Conservation (phyloP, 2,888 invertebrate genomes). For the Agrotis puta region DNA sequence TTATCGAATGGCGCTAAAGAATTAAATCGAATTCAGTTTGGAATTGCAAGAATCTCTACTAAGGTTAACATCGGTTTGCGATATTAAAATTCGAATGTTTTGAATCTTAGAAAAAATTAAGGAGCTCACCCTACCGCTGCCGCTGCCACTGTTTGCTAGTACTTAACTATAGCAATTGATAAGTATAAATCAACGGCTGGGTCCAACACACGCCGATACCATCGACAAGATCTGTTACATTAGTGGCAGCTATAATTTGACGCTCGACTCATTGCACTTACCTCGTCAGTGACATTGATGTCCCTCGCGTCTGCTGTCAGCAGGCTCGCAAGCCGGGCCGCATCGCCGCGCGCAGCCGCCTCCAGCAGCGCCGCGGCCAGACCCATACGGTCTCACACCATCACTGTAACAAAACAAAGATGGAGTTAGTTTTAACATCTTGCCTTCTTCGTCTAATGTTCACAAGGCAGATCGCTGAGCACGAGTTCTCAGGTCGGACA, state of each 20-base stretch:
- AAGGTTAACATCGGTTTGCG: neutral
- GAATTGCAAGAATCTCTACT: slow-evolving; percentile 16
- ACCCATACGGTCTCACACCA: slow-evolving; percentile 89
- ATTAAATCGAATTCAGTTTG: neutral
- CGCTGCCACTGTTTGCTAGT: neutral
- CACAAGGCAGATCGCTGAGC: no score
- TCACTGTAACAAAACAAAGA: slow-evolving; percentile 76
- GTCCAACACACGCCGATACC: neutral
- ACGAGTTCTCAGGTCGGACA: no score
- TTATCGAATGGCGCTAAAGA: neutral
- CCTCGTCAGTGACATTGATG: slow-evolving; percentile 94
- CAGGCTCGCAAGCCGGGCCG: slow-evolving; percentile 93
- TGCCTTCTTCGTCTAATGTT: no score
- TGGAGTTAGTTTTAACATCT: neutral
- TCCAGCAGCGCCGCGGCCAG: slow-evolving; percentile 94
- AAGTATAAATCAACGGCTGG: neutral
- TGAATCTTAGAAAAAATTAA: neutral
- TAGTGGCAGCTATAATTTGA: no score
- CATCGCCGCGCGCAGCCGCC: slow-evolving; percentile 96
- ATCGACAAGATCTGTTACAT: neutral
- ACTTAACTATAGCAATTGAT: no score
- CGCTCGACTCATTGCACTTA: slow-evolving; percentile 72
- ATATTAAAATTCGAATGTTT: neutral
- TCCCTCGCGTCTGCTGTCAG: slow-evolving; percentile 93
- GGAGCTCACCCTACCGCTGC: neutral